Base-by-base conservation (phyloP, 2,113 vertebrate genomes). In the Lucifuga dentata region DNA sequence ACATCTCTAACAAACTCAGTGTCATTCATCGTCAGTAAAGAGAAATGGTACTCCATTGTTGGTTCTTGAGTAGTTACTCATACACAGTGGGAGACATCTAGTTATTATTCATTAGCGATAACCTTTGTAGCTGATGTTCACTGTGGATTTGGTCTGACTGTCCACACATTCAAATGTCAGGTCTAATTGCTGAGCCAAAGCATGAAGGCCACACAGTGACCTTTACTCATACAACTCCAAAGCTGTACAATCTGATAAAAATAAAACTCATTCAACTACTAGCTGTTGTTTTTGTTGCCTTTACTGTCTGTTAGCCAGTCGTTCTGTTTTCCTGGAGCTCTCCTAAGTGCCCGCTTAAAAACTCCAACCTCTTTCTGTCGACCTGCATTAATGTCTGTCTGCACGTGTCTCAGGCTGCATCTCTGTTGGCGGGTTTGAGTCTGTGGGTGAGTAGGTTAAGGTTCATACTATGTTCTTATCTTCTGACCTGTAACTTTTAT, bases 81-180 rank as follows among this genome's bases (percentile, higher is more conserved):
- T 39, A 51, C 2, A 1, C 40, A 32, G 40, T 57, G 26, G 60
- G 46, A 56, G 11, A 12, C 40, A 40, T 43, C 70, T 55, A 57
- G 51, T 88, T 75, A 53, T 76, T 78, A 59, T 78, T 82, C 70
- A 64, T 66, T 33, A 35, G 66, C 3, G 38, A 55, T 73, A 82
- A 73, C 68, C 58, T 76, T 78, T 73, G 15, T 53, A 1, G 9
- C 45, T 50, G 70, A 65, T 84, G 76, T 80, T 76, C 75, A 56
- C 67, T 29, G n/a, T 56, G 63, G 64, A 76, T 78, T 84, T 68
- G 52, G 8, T 69, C 68, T 43, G 46, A 51, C 69, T 57, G 51
- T 84, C 76, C 51, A 76, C 76, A 66, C 74, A 79, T 84, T 83
- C 71, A 91, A 83, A 89, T 88, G 81, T 87, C 85, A 86, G 52